Percentiles rank a stretch among this genome's conserved stretches.
Conservation (phyloP, 1,140 invertebrate genomes). For the Latrodectus geometricus region DNA sequence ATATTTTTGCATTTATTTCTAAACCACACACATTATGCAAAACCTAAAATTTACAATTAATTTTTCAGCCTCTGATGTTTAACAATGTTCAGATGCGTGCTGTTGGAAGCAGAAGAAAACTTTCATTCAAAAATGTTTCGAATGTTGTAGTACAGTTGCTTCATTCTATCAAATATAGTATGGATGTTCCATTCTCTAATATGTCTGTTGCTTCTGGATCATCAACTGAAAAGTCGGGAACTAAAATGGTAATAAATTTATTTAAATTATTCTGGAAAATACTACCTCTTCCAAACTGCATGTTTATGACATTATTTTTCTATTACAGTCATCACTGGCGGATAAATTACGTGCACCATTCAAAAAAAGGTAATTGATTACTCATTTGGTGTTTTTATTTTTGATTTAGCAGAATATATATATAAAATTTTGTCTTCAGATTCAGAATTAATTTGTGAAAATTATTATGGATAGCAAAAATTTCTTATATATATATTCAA, state of each 20-base stretch:
- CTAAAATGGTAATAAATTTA: constrained; percentile 66
- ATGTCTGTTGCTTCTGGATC: constrained; percentile 75
- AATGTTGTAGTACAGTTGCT: constrained; percentile 90
- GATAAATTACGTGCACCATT: constrained; percentile 89
- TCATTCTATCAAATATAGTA: constrained; percentile 91
- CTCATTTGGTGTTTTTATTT: too few species aligned
- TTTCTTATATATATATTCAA: too few species aligned
- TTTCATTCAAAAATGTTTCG: constrained; percentile 91
- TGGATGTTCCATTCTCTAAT: constrained; percentile 92
- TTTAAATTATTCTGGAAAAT: background rate
- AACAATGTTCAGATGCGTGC: constrained; percentile 28
- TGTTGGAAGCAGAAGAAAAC: constrained; percentile 77
- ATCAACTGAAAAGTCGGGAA: constrained; percentile 63
- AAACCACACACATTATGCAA: too few species aligned
- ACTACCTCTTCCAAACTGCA: background rate
- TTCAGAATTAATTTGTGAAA: too few species aligned
- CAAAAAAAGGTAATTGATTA: constrained; percentile 77
- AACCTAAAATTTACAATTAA: background rate
- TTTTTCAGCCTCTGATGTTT: constrained; percentile 53
- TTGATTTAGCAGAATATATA: too few species aligned
- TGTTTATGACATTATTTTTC: constrained; percentile 58
- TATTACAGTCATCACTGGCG: constrained; percentile 78
- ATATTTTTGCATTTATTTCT: too few species aligned
- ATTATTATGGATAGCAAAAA: too few species aligned
- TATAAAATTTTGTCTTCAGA: too few species aligned